Evolutionary conservation across 2,797 vertebrate species (phyloP), one percentile per base, ranked within the genome.

Genomic region (Xenentodon cancila): DNA sequence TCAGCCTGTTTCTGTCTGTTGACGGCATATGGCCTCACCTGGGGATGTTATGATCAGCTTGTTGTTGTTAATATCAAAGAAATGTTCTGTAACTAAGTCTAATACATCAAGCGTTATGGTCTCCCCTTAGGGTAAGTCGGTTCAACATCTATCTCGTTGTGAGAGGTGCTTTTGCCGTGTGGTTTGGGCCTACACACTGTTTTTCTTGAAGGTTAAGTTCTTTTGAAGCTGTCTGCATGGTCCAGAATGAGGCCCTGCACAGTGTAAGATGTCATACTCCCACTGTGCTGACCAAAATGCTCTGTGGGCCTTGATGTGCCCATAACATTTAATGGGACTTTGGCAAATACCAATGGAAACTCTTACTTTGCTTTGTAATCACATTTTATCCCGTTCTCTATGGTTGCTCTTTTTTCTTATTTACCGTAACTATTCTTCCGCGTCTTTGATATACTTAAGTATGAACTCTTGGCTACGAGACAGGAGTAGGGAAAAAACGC

Each of bases 201-300:
- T 86, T 88, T 90, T 75, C 74, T 68, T 75, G 82, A 83, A 57
- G 75, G 80, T 84, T 73, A 63, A 77, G 71, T 84, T 91, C 91
- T 92, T 93, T 93, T 93, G 91, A 93, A 92, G 91, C 89, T 30
- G 84, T 79, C 82, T 89, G 84, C 83, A 34, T 71, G 82, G 88
- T 92, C 86, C 88, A 91, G 84, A 91, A 86, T 68, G 80, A 88
- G 82, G 92, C 88, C 89, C 93, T 94, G 93, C 86, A 82, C 90
- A 93, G 91, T 93, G 91, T 94, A 92, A 91, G 84, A 93, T 93
- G 93, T 93, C 92, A 87, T 91, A 81, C 86, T 92, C 89, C 89
- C 88, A 89, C 89, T 90, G 92, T 83, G 89, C 87, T 92, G 92
- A 92, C 92, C 93, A 92, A 85, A 88, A 75, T 87, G 80, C 87